Percentiles rank a stretch among this genome's conserved stretches.
Evolutionary conservation across 2,113 vertebrate genomes (phyloP).

Genomic region (Isichthys henryi): DNA sequence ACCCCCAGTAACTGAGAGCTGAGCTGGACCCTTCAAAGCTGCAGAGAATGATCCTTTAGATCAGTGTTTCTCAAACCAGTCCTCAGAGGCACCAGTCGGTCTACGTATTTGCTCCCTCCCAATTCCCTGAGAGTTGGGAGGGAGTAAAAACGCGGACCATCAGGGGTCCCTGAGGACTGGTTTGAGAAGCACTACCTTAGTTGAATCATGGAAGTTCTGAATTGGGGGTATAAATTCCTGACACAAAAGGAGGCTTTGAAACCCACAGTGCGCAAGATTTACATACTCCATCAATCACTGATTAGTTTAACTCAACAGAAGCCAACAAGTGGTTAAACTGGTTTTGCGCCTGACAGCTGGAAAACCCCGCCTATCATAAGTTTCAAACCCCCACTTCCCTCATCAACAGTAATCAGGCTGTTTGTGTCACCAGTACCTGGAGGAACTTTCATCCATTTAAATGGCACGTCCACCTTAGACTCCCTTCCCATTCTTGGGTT

Average conservation of each 20-base stretch:
- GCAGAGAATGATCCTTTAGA: background rate
- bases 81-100: background rate
- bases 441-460: background rate
- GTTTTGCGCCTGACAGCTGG: background rate
- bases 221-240: background rate
- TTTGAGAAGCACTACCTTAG: background rate
- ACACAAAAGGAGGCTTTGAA: background rate
- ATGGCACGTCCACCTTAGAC: background rate
- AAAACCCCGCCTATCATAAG: background rate
- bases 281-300: background rate
- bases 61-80: background rate
- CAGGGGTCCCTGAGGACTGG: background rate
- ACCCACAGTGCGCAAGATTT: background rate
- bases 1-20: background rate
- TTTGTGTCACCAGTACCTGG: background rate
- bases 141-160: background rate
- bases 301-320: background rate
- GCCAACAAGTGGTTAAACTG: background rate
- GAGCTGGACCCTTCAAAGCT: background rate
- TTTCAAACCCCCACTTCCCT: background rate
- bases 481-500: background rate
- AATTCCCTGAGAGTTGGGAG: background rate
- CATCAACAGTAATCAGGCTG: background rate
- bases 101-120: no score
- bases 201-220: background rate